Evolutionary conservation across 2,113 vertebrate species (phyloP).

Genomic region (Prochilodus magdalenae): DNA sequence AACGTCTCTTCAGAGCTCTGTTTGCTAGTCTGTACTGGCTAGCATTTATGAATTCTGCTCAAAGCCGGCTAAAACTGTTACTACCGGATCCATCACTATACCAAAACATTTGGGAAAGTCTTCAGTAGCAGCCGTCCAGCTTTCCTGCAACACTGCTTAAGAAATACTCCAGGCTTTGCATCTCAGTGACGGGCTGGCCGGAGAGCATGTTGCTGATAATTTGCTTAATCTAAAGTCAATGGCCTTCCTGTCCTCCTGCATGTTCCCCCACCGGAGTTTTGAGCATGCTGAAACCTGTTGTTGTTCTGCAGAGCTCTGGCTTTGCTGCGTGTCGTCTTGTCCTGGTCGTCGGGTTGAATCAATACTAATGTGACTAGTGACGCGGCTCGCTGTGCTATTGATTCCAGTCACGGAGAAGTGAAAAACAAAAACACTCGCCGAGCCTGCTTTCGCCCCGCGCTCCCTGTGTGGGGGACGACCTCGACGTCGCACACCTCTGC

Average conservation of each 20-base stretch:
- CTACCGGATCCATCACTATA: no score
- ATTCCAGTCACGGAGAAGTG: conserved; percentile 37
- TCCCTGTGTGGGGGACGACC: conserved; percentile 20
- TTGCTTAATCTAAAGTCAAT: conserved; percentile 61
- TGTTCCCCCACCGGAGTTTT: neutral
- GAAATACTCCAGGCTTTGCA: no score
- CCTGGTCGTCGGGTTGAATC: conserved; percentile 40
- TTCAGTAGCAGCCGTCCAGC: no score
- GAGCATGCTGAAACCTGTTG: conserved; percentile 46
- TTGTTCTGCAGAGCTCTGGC: neutral
- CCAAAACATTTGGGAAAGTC: no score
- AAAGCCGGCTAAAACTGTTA: no score
- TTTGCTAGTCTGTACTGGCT: no score
- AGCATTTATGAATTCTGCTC: no score
- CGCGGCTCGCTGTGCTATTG: conserved; percentile 23
- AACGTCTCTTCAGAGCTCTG: no score
- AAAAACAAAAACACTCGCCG: neutral
- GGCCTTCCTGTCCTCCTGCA: conserved; percentile 24
- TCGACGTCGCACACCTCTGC: neutral
- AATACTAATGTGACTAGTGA: conserved; percentile 54
- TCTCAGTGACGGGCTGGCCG: conserved; percentile 9
- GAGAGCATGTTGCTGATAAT: conserved; percentile 47
- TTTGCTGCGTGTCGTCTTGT: conserved; percentile 8
- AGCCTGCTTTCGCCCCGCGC: conserved; percentile 2
- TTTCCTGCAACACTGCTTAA: no score